These are phyloP conservation scores for Rhea pennata DNA, from an alignment of 2,113 vertebrate species.

Conservation along the genomic window DNA sequence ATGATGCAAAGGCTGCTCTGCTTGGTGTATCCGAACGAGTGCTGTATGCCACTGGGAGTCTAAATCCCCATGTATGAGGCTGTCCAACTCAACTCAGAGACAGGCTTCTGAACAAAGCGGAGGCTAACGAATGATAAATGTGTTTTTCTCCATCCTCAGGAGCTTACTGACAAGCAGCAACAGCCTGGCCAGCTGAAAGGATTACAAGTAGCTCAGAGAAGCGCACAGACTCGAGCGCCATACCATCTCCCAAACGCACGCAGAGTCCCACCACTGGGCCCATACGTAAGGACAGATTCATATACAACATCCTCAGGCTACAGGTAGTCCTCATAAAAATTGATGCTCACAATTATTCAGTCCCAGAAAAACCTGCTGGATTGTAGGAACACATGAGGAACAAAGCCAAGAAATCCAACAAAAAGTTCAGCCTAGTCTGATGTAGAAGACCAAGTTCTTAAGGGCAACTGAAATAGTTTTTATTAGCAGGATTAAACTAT, in stretches of 20 bases:
- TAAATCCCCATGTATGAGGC: not conserved
- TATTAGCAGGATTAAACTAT: not conserved
- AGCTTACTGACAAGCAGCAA: not conserved
- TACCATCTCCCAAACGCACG: not conserved
- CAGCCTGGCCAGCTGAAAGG: accelerated
- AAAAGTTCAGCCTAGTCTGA: not conserved
- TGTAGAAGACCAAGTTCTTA: not conserved
- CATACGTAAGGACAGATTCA: not conserved
- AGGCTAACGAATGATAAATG: not conserved
- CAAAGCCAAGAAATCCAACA: not conserved
- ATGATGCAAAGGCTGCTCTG: not conserved
- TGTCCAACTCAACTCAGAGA: not conserved
- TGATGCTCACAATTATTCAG: not conserved
- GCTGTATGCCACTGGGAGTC: not conserved
- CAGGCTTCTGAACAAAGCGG: not conserved
- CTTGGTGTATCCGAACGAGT: not conserved
- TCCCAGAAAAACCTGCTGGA: not conserved
- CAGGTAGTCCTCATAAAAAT: not conserved
- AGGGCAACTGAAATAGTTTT: not conserved
- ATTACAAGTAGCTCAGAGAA: not conserved
- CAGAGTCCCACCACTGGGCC: not conserved
- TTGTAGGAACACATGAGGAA: not conserved
- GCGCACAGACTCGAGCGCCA: not conserved
- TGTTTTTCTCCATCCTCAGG: not conserved
- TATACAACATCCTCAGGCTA: not conserved